Evolutionary conservation across 2,888 invertebrate genomes (phyloP), one percentile per base, ranked within the genome.

Genomic region (Nymphalis c-album): DNA sequence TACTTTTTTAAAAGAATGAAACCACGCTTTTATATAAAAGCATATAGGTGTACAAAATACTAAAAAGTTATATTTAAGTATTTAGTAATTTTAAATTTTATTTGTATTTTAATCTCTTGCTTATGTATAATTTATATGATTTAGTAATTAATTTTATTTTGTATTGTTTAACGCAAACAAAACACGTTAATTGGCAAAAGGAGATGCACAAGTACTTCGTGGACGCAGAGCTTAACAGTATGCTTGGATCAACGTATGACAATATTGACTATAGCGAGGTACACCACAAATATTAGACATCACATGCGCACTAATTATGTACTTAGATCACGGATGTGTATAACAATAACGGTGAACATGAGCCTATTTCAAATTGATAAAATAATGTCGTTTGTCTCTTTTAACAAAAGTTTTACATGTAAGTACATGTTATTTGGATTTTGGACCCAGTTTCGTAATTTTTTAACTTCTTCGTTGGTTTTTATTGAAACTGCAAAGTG

Each of bases 201-300:
- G 94, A 94, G 94, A 95, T 95, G 94, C 95, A 95, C 94, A 95
- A 94, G 90, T 95, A 95, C 94, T 95, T 95, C 94, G 95, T 95
- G 94, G 95, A 96, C 85, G 96, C 95, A 81, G 96, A 96, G 93
- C 94, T 96, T 92, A 95, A 95, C 90, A 94, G 95, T 87, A 95
- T 95, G 94, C 93, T 94, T 87, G 94, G 94, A 87, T 90, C 93
- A 73, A 91, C 93, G 81, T 94, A 94, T 91, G 94, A 94, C 82
- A 93, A 82, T 87, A 83, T 88, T 80, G 92, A 93, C 62, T 91
- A 88, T 82, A 80, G 80, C 73, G 92, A 93, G 93, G 93, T 93
- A 92, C 67, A 61, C 59, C 51, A 13, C 31, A 55, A 55, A 46
- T 57, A 58, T 62, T 62, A 64, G 57, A 61, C 57, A 61, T 57